Conservation (phyloP, 1,140 invertebrate genomes). For the Copidosoma floridanum region DNA sequence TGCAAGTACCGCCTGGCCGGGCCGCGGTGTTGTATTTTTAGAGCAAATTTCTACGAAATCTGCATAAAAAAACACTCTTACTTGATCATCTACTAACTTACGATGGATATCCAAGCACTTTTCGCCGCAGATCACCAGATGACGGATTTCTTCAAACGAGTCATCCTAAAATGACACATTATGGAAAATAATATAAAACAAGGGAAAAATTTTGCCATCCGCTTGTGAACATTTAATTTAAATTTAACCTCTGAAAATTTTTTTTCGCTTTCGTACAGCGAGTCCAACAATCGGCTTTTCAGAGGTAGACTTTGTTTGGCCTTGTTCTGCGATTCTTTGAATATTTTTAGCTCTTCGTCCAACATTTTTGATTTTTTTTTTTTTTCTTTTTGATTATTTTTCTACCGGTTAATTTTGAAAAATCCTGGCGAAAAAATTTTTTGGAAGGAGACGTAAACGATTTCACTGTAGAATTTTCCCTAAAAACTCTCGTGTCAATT, state of each 20-base stretch:
- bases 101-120: slow-evolving; percentile 28
- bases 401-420: background rate
- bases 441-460: no score
- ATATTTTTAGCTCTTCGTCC: slow-evolving; percentile 1
- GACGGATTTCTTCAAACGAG: slow-evolving; percentile 15
- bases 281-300: slow-evolving; percentile 18
- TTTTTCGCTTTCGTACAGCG: slow-evolving; percentile 19
- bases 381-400: no score
- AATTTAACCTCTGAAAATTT: slow-evolving; percentile 21
- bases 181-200: no score
- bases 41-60: no score
- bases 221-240: background rate
- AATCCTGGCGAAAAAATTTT: no score
- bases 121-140: slow-evolving; percentile 26
- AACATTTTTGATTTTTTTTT: slow-evolving; percentile 9
- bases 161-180: slow-evolving; percentile 30
- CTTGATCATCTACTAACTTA: no score
- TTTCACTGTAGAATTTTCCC: no score
- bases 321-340: background rate
- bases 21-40: no score
- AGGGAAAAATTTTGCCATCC: no score
- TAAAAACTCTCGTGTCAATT: no score
- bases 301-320: slow-evolving; percentile 2
- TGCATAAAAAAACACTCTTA: no score
- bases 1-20: no score